Conservation (phyloP, 53 echinoderm and acorn worm genomes). For the Arbacia lixula region DNA sequence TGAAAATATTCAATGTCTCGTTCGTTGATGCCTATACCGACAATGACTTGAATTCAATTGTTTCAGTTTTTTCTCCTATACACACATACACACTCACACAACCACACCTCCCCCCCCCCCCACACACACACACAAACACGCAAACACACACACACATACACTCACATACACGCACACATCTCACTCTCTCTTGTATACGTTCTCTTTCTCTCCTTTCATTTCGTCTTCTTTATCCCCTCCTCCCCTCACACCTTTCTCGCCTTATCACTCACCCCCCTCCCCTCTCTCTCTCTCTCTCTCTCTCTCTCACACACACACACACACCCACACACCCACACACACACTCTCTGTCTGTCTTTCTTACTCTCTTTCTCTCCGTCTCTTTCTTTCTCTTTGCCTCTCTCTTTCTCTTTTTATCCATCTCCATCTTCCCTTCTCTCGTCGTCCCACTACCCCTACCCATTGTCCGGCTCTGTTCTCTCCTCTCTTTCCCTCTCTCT, state of each 20-base stretch:
- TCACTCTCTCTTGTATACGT: background rate
- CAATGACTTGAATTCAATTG: background rate
- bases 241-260: background rate
- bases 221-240: background rate
- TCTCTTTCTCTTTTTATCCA: background rate
- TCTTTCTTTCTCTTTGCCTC: background rate
- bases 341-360: background rate
- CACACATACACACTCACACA: too few relatives aligned
- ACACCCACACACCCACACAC: background rate
- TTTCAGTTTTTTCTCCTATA: too few relatives aligned
- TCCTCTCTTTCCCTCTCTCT: background rate
- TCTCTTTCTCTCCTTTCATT: background rate
- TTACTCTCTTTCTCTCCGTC: background rate
- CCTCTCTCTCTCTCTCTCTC: background rate
- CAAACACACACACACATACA: too few relatives aligned
- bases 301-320: background rate
- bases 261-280: background rate
- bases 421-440: background rate
- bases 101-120: too few relatives aligned
- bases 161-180: too few relatives aligned
- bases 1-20: too few relatives aligned
- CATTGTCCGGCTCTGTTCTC: too few relatives aligned
- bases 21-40: background rate
- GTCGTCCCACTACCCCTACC: background rate
- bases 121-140: too few relatives aligned